Evolutionary conservation across 1,140 invertebrate species (phyloP).

Genomic region (Stratiolaelaps scimitus): DNA sequence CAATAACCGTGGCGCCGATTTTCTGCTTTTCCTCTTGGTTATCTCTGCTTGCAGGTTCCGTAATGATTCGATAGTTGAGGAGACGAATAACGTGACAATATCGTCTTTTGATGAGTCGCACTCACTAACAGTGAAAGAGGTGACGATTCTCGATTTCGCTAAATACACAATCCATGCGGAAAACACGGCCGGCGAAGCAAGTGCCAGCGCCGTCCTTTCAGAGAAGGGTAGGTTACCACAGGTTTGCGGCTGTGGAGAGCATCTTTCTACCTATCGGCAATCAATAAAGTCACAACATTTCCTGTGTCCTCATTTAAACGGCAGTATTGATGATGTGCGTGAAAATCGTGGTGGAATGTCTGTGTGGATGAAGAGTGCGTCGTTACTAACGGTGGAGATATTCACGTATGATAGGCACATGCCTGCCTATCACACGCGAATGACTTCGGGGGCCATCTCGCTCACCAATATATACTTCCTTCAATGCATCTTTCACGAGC

Average conservation of each 20-base stretch:
- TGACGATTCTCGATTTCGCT: slow-evolving; percentile 18
- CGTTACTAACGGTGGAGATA: no score
- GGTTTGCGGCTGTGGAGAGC: no score
- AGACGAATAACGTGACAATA: not conserved
- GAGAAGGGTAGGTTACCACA: slow-evolving; percentile 14
- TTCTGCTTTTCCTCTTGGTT: not conserved
- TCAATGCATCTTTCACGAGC: not conserved
- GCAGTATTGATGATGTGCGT: no score
- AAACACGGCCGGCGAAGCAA: not conserved
- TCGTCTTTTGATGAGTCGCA: slow-evolving; percentile 4
- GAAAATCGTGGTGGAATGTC: no score
- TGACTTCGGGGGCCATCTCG: no score
- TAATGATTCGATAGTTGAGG: slow-evolving; percentile 4
- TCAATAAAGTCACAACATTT: not conserved
- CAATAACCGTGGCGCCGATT: not conserved
- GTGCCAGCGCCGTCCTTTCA: not conserved
- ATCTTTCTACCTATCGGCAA: not conserved
- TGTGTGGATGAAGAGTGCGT: no score
- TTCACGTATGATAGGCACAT: no score
- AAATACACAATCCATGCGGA: slow-evolving; percentile 8
- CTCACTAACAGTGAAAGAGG: slow-evolving; percentile 16
- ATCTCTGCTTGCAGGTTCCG: not conserved
- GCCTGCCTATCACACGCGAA: no score
- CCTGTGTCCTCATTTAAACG: not conserved
- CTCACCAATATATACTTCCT: no score